Evolutionary conservation across 2,888 invertebrate species (phyloP), one percentile per base, ranked within the genome.

Genomic region (Temnothorax rugatulus): DNA sequence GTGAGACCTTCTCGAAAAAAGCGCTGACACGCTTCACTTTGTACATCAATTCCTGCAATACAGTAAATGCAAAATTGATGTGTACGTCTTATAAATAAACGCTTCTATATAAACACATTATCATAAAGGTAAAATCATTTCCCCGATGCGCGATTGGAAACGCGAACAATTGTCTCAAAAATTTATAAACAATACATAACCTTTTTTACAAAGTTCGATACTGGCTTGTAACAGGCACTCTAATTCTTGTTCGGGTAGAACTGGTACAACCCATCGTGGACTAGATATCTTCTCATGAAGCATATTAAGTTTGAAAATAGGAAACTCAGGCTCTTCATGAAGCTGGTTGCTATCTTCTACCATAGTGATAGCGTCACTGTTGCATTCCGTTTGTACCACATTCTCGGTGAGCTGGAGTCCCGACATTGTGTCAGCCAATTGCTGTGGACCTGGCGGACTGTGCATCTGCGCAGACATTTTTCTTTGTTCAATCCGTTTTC

Each of bases 181-280:
- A 63, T 25, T n/a, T 52, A 44, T 21, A 41, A 44, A 57, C 52
- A 18, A 79, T 54, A 41, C 15, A n/a, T 52, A 77, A 97, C 98
- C 98, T 96, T 97, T 97, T 94, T 96, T 96, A 93, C 98, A 98
- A 88, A 99, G 96, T 92, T 98, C 97, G 91, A 98, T 98, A 89
- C 99, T 97, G 91, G 98, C 98, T 95, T 98, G 97, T 87, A 99
- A 96, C 90, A 99, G 96, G 93, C 98, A 97, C 95, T 99, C 99
- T 92, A 99, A 95, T 95, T 99, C 99, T 95, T 99, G 99, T 93
- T 99, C 99, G 15, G 99, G 99, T 93, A 99, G 95, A 76, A 99
- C 99, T 52, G 99, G 99, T 75, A 99, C 99, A 87, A 99, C 98
- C 99, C 99, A 99, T 93, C 99, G 96, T 84, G 99, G 97, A 95